Base-by-base conservation (phyloP, 2,113 vertebrate genomes). In the Otis tarda region DNA sequence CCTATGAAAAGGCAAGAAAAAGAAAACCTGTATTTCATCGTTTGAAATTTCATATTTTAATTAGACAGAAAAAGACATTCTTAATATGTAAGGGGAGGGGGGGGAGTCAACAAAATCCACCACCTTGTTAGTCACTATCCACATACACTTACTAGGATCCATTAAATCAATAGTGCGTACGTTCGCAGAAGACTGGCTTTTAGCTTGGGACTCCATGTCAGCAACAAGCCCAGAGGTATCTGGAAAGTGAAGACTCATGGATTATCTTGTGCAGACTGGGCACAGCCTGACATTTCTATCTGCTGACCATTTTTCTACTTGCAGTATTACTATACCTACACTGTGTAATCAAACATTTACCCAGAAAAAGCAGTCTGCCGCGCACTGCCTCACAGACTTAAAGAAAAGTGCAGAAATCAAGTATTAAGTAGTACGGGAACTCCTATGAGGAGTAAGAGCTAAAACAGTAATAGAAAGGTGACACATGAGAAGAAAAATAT, bases 11-110 rank as follows among this genome's bases (percentile, higher is more conserved):
- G 12, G 2, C 47, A 96, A 10, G 41, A 87, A 52, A 37, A 49
- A 57, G 2, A 65, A 10, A 21, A 39, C 39, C 63, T 77, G 1
- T 16, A 56, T 89, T 82, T 67, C 33, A 31, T 7, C 87, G 25
- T 33, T 83, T 86, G 37, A 71, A 67, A 45, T 20, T 30, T 82
- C 35, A 0, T 39, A 61, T 73, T 61, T 89, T 90, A 71, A 80
- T 91, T 86, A 96, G 50, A 80, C 56, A 93, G 28, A 78, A 94
- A 93, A 94, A 7, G 19, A 81, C 37, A 93, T 68, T 83, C 35
- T 37, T 70, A 60, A 56, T 8, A 61, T 8, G 1, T n/a, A 78
- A 76, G n/a, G 11, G 50, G 35, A 24, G 93, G 71, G 89, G 94
- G 41, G 6, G 13, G 13, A 85, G 73, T 35, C 53, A 91, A 4